A percentile compares a stretch with the other conserved stretches of the same genome.
Conservation (phyloP, 2,113 vertebrate genomes). For the Hemicordylus capensis region DNA sequence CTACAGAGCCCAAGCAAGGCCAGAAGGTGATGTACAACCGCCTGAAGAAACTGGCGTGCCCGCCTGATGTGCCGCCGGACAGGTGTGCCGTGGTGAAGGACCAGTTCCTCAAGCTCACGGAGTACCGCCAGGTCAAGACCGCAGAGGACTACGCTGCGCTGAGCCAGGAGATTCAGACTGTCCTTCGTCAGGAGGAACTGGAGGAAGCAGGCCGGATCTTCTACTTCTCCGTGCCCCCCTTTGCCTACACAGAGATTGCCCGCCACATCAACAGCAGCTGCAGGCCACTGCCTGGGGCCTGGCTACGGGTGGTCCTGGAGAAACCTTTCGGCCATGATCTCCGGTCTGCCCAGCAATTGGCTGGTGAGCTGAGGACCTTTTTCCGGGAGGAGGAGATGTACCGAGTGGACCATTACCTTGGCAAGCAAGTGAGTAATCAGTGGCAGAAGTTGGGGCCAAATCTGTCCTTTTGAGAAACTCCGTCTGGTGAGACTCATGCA, state of each 20-base stretch:
- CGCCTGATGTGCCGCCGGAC: constrained; percentile 62
- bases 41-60: constrained; percentile 85
- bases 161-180: constrained; percentile 73
- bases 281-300: constrained; percentile 76
- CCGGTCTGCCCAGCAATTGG: constrained; percentile 84
- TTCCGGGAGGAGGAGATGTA: constrained; percentile 95
- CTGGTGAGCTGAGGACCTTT: constrained; percentile 79
- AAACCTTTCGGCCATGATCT: constrained; percentile 96
- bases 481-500: too few species aligned
- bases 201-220: constrained; percentile 89
- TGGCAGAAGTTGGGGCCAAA: accelerated
- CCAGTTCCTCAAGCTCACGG: constrained; percentile 86
- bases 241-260: constrained; percentile 88
- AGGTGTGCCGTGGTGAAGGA: constrained; percentile 85
- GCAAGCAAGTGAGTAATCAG: constrained; percentile 86
- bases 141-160: constrained; percentile 82
- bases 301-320: constrained; percentile 93
- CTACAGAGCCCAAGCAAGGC: constrained; percentile 71
- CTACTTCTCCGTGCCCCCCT: constrained; percentile 93
- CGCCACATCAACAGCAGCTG: constrained; percentile 86
- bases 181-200: constrained; percentile 79
- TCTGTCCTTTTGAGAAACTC: too few species aligned
- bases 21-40: constrained; percentile 80
- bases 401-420: constrained; percentile 95
- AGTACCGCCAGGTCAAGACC: constrained; percentile 83